Evolutionary conservation across 1,140 invertebrate genomes (phyloP).

Genomic region (Gerris buenoi): DNA sequence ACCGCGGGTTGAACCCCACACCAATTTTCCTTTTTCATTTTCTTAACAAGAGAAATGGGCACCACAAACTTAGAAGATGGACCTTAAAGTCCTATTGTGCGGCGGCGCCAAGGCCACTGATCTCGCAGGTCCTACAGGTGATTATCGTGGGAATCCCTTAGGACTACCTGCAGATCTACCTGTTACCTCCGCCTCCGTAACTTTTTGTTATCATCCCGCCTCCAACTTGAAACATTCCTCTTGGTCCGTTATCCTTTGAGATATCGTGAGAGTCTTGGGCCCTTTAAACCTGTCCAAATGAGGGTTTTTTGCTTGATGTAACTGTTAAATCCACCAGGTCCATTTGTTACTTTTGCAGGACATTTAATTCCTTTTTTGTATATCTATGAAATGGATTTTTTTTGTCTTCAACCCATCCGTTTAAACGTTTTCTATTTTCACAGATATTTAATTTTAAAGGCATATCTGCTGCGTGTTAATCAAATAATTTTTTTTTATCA

Average conservation of each 20-base stretch:
- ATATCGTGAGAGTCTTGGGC: neutral
- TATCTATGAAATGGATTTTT: no score
- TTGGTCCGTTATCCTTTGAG: neutral
- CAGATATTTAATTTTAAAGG: no score
- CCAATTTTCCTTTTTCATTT: neutral
- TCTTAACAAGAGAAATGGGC: neutral
- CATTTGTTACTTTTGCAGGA: no score
- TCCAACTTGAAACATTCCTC: neutral
- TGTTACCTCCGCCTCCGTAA: neutral
- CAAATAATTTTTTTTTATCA: no score
- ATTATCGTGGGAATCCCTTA: neutral
- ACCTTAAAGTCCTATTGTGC: neutral
- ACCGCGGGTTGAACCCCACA: neutral
- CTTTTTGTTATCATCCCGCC: neutral
- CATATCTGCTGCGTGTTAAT: no score
- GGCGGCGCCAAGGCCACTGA: neutral
- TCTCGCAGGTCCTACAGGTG: neutral
- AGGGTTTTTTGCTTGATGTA: neutral
- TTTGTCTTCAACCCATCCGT: no score
- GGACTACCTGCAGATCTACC: neutral
- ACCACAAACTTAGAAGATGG: neutral
- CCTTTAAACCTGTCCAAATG: neutral
- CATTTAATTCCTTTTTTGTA: no score
- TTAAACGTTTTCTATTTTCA: no score
- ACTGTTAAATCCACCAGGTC: no score